Evolutionary conservation across 2,113 vertebrate species (phyloP).

Genomic region (Mus pahari): DNA sequence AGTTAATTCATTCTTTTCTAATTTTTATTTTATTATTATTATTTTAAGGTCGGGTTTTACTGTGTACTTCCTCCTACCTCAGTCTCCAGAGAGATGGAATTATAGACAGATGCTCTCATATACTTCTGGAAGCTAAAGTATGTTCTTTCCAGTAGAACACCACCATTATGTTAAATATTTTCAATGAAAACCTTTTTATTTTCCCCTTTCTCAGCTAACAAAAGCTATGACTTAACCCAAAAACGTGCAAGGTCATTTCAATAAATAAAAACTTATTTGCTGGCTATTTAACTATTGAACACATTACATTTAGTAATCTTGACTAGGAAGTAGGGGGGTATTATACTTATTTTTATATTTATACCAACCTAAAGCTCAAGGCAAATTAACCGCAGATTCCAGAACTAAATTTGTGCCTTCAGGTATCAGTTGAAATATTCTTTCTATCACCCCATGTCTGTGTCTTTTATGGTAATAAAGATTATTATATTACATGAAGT

Average conservation of each 20-base stretch:
- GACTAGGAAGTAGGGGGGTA: neutral
- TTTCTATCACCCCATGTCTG: neutral
- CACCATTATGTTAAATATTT: slow-evolving; percentile 31
- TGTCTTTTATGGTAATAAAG: slow-evolving; percentile 23
- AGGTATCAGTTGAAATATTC: slow-evolving; percentile 56
- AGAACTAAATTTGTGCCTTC: slow-evolving; percentile 53
- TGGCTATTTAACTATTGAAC: slow-evolving; percentile 27
- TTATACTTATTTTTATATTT: slow-evolving; percentile 46
- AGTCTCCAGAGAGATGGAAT: neutral
- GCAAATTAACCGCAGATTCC: slow-evolving; percentile 48
- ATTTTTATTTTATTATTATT: neutral
- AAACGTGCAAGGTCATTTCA: slow-evolving; percentile 3
- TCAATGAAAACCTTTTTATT: slow-evolving; percentile 18
- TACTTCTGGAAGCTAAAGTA: slow-evolving; percentile 41
- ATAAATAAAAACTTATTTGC: slow-evolving; percentile 66
- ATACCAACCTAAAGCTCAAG: slow-evolving; percentile 18
- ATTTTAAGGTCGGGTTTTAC: neutral
- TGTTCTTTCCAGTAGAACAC: slow-evolving; percentile 25
- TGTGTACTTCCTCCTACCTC: neutral
- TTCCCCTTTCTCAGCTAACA: slow-evolving; percentile 32
- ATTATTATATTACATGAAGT: slow-evolving; percentile 45
- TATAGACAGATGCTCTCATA: neutral
- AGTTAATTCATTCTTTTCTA: neutral
- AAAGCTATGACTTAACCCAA: slow-evolving; percentile 3
- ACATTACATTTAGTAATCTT: slow-evolving; percentile 59